Evolutionary conservation across 2,113 vertebrate species (phyloP).

Genomic region (Castor canadensis): DNA sequence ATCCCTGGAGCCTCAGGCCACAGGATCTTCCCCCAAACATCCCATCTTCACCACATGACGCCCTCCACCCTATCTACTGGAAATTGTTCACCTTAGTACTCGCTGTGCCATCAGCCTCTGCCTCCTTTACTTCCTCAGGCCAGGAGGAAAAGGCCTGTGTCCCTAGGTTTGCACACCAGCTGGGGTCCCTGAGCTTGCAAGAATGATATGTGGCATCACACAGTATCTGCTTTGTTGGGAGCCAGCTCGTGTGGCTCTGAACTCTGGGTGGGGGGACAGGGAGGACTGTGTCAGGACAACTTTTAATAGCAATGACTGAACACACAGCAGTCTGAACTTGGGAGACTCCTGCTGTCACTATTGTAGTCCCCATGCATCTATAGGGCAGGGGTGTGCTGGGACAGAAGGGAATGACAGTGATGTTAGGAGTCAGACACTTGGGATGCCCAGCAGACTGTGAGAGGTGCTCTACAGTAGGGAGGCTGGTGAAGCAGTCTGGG

Average conservation of each 20-base stretch:
- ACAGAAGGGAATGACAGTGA: fast-evolving
- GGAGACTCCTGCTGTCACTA: fast-evolving
- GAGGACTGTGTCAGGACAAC: fast-evolving
- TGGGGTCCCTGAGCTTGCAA: fast-evolving
- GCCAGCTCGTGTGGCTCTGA: not conserved
- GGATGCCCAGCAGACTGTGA: not conserved
- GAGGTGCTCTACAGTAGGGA: not conserved
- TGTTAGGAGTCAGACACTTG: not conserved
- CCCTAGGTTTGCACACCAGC: fast-evolving
- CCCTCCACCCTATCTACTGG: too few relatives aligned
- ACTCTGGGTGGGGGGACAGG: not conserved
- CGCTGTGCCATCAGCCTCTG: not conserved
- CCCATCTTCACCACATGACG: too few relatives aligned
- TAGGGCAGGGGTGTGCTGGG: fast-evolving
- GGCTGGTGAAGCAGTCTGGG: not conserved
- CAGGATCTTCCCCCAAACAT: too few relatives aligned
- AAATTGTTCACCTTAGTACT: fast-evolving
- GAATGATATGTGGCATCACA: too few relatives aligned
- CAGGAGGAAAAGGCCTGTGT: too few relatives aligned
- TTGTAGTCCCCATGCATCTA: fast-evolving
- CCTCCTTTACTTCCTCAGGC: not conserved
- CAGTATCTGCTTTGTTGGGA: fast-evolving
- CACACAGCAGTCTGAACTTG: not conserved
- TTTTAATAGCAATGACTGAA: too few relatives aligned
- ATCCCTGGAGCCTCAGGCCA: not conserved